Base-by-base conservation (phyloP, 2,888 invertebrate species). In the Cheilosia variabilis region DNA sequence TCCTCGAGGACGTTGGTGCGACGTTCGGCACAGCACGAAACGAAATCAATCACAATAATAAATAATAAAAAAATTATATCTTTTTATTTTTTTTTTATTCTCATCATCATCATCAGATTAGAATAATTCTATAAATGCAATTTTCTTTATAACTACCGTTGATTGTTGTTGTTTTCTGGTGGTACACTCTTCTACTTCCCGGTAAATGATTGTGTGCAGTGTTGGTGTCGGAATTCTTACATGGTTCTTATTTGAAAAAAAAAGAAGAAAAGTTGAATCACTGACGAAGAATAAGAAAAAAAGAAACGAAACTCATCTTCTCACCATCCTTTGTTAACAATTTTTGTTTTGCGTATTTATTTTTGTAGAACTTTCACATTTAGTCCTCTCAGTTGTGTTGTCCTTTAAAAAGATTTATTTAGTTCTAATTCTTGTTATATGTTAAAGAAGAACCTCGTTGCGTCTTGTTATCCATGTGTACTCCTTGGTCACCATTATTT, bases 1-100 rank as follows among this genome's bases (percentile, higher is more conserved):
- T 92, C 92, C 91, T 92, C 91, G 92, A 92, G 92, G 92, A 92
- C 92, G 92, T 91, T 90, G 91, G 91, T 90, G 90, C 91, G 90
- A 84, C 78, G 82, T 87, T 84, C 87, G 84, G 78, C 80, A 87
- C 78, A 72, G 78, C 86, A 87, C 81, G 72, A 87, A 81, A 69
- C 81, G 86, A 82, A 76, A 87, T 84, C 31, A 86, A 75, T 79
- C 69, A 81, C 24, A 78, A 87, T 58, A 75, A 78, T 53, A 75
- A 37, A 37, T 24, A 87, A 76, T 62, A 58, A 41, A 17, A 58
- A 58, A 31, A 58, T 37, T 17, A 6, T 4, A 15, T 75, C 50
- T 41, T 73, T 72, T 63, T 47, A 69, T 65, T 52, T 73, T 66
- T n/a, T 65, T 83, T 62, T 34, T 76, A 31, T 31, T 31, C 31